Percentiles rank a stretch among this genome's conserved stretches.
Evolutionary conservation across 1,140 invertebrate genomes (phyloP).

Genomic region (Thaumetopoea pityocampa): DNA sequence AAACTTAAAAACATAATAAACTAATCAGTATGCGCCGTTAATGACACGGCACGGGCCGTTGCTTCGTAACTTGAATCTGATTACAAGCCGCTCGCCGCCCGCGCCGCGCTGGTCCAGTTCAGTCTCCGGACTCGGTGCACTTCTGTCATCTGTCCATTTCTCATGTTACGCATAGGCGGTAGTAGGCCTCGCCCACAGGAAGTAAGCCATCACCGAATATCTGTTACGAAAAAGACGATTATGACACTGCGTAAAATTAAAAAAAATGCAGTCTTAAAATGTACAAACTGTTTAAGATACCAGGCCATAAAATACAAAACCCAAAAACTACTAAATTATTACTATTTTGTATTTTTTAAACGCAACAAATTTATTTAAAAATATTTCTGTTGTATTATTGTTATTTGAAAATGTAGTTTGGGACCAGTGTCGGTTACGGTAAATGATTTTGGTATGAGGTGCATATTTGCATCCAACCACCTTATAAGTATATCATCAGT

Average conservation of each 20-base stretch:
- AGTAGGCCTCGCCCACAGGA: constrained; percentile 11
- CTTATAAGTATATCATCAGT: constrained; percentile 48
- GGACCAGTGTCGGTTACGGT: too few species aligned
- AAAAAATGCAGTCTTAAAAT: too few species aligned
- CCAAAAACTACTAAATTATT: too few species aligned
- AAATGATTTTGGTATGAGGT: constrained; percentile 11
- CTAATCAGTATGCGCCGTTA: constrained; percentile 34
- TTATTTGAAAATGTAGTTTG: too few species aligned
- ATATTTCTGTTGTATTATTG: too few species aligned
- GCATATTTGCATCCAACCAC: constrained; percentile 36
- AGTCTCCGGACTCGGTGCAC: constrained; percentile 6
- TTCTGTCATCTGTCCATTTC: constrained; percentile 19
- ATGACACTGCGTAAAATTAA: too few species aligned
- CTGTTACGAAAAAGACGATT: background rate
- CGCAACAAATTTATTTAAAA: too few species aligned
- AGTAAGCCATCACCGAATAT: constrained; percentile 32
- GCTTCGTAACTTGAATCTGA: constrained; percentile 44
- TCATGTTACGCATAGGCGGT: constrained; percentile 1
- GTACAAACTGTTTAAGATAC: too few species aligned
- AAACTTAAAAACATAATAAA: constrained; percentile 4
- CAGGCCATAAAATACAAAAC: too few species aligned
- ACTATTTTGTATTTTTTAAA: too few species aligned
- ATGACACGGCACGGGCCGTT: constrained; percentile 50
- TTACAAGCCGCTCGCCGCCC: constrained; percentile 23
- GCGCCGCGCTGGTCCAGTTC: constrained; percentile 19